Conservation (phyloP, 2,888 invertebrate species). For the Cheilosia vernalis region DNA sequence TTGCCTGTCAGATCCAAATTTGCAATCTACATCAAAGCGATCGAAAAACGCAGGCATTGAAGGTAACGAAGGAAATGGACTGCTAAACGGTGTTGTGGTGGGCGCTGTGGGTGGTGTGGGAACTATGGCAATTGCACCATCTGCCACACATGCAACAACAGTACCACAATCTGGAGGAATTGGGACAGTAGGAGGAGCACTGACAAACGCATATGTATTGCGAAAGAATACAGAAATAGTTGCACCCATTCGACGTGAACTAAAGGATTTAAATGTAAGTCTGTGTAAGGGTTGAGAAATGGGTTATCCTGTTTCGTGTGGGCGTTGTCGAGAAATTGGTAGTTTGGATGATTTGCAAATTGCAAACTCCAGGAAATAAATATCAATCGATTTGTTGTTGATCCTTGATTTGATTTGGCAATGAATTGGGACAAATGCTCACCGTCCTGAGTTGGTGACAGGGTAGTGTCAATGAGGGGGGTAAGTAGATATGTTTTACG, state of each 20-base stretch:
- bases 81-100: not conserved
- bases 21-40: conserved; percentile 41
- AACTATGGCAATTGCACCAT: conserved; percentile 36
- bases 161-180: conserved; percentile 70
- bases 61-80: conserved; percentile 4
- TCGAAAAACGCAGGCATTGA: conserved; percentile 21
- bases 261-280: conserved; percentile 84
- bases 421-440: no score
- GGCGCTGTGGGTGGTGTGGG: conserved; percentile 32
- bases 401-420: no score
- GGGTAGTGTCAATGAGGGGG: no score
- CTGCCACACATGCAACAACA: conserved; percentile 51
- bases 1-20: conserved; percentile 46
- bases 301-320: not conserved
- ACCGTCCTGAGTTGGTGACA: no score
- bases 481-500: no score
- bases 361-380: not conserved
- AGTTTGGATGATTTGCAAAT: not conserved
- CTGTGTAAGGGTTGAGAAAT: not conserved
- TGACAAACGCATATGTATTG: conserved; percentile 73
- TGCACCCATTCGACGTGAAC: conserved; percentile 86
- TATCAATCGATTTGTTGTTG: not conserved
- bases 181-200: conserved; percentile 65
- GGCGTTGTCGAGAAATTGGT: conserved; percentile 46
- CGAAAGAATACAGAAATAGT: conserved; percentile 84